Evolutionary conservation across 2,113 vertebrate genomes (phyloP).

Genomic region (Sphyrna mokarran): DNA sequence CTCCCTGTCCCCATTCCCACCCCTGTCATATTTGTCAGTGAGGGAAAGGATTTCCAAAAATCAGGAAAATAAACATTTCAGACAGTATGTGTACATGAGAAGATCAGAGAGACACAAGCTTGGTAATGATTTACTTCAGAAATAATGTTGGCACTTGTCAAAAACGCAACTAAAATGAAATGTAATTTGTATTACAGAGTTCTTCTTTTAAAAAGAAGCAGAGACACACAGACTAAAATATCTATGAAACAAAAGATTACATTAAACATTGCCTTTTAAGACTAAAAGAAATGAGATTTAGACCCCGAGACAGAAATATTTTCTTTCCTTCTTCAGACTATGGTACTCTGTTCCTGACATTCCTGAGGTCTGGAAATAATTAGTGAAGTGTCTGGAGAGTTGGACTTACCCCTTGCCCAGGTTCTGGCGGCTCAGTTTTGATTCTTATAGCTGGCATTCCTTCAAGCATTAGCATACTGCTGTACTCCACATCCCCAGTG

Average conservation of each 20-base stretch:
- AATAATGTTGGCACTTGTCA: background rate
- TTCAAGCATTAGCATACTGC: constrained; percentile 37
- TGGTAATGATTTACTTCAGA: constrained; percentile 8
- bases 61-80: background rate
- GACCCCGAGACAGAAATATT: background rate
- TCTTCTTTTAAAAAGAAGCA: background rate
- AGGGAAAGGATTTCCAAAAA: background rate
- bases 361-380: constrained; percentile 33
- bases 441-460: constrained; percentile 37
- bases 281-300: background rate
- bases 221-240: background rate
- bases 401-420: constrained; percentile 35
- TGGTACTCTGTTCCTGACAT: constrained; percentile 19
- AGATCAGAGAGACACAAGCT: background rate
- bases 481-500: constrained; percentile 36
- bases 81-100: background rate
- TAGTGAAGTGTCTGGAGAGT: constrained; percentile 28
- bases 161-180: background rate
- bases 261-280: constrained; percentile 17
- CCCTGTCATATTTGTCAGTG: background rate
- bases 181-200: background rate
- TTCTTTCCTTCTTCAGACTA: background rate
- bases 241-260: constrained; percentile 21
- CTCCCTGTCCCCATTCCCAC: background rate
- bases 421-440: constrained; percentile 28